phyloP scores from a whole-genome alignment of 1,140 invertebrate species.

The Drosophila sechellia region DNA sequence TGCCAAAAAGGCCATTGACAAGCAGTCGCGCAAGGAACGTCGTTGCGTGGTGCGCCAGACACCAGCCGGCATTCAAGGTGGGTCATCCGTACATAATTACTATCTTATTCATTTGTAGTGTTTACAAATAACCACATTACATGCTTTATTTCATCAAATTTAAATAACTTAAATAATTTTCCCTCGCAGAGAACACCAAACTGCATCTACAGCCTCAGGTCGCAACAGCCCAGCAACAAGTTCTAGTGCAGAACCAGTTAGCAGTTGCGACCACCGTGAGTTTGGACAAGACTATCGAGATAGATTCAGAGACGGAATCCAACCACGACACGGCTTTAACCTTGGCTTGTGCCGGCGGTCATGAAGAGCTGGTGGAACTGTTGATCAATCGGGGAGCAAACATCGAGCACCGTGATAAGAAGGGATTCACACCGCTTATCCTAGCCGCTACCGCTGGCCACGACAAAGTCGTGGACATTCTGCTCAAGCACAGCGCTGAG shows the following conservation, averaged over 20 bases:
- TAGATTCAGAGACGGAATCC: constrained; percentile 98
- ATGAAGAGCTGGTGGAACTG: constrained; percentile 97
- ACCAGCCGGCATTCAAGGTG: constrained; percentile 85
- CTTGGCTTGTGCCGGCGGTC: constrained; percentile 97
- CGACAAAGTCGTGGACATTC: constrained; percentile 96
- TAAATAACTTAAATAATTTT: not conserved
- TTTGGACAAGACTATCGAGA: constrained; percentile 90
- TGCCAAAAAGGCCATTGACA: constrained; percentile 82
- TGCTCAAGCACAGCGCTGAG: constrained; percentile 96
- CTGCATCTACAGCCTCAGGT: constrained; percentile 72
- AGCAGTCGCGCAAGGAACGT: constrained; percentile 82
- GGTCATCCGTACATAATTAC: not conserved
- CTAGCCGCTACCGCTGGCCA: constrained; percentile 98
- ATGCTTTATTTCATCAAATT: not conserved
- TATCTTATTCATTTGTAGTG: not conserved
- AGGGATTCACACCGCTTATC: constrained; percentile 99
- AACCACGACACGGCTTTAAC: constrained; percentile 99
- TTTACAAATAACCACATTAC: too few species aligned
- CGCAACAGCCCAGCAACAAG: constrained; percentile 75
- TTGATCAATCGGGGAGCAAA: constrained; percentile 95
- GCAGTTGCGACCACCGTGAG: constrained; percentile 84
- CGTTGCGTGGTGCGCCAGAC: constrained; percentile 83
- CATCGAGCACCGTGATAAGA: constrained; percentile 99
- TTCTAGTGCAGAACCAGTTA: constrained; percentile 82
- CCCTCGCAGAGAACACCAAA: constrained; percentile 57